Conservation (phyloP, 2,797 vertebrate genomes). For the Simalia tracyae region DNA sequence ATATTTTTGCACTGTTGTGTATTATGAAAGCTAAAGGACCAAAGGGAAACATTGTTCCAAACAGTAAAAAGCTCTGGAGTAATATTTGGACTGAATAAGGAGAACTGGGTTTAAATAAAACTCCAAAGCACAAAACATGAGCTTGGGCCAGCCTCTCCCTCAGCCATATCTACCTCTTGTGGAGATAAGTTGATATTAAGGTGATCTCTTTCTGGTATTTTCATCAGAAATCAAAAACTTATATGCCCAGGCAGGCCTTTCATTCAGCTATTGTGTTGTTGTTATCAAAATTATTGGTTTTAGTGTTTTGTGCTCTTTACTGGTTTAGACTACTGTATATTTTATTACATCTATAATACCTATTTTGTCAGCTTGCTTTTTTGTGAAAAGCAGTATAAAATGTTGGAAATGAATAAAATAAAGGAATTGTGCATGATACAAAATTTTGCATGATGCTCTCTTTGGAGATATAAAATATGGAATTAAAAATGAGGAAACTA, state of each 20-base stretch:
- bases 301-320: neutral
- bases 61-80: neutral
- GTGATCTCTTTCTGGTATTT: neutral
- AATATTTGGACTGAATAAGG: neutral
- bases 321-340: neutral
- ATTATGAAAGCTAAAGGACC: neutral
- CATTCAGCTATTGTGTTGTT: neutral
- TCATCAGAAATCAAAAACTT: neutral
- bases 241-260: neutral
- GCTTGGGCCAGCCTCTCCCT: neutral
- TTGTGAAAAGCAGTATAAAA: neutral
- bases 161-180: neutral
- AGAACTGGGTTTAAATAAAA: neutral
- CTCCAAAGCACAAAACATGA: neutral
- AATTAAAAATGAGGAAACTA: neutral
- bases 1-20: neutral
- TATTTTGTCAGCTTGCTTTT: neutral
- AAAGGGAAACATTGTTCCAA: neutral
- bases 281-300: neutral
- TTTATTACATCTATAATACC: neutral
- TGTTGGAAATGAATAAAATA: neutral
- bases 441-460: neutral
- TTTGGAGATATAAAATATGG: neutral
- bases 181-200: neutral
- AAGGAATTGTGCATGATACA: neutral